A percentile compares a stretch with the other conserved stretches of the same genome.
These are phyloP conservation scores for Catagonus wagneri DNA, from an alignment of 2,113 vertebrate species.

Conservation along the genomic window DNA sequence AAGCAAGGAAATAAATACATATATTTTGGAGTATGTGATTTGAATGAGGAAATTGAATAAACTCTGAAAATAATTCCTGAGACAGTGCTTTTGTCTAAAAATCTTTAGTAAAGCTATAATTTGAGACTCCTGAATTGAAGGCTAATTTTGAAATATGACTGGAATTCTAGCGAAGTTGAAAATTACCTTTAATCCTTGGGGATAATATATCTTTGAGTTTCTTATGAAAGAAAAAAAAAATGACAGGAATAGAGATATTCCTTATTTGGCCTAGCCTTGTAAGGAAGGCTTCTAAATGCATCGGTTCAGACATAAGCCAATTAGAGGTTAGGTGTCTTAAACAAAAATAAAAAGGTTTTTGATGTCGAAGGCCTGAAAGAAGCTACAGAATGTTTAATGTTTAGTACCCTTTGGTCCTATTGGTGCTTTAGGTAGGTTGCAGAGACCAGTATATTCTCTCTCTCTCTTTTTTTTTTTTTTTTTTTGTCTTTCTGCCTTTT, in stretches of 20 bases:
- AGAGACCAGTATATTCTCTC: background rate
- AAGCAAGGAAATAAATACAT: background rate
- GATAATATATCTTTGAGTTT: background rate
- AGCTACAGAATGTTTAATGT: background rate
- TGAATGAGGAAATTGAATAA: constrained; percentile 29
- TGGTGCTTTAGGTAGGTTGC: background rate
- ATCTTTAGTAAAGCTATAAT: background rate
- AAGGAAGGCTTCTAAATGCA: background rate
- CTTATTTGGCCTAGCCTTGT: too few species aligned
- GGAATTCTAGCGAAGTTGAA: background rate
- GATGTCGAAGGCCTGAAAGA: background rate
- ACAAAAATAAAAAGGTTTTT: background rate
- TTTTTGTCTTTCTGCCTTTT: too few species aligned
- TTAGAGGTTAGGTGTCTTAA: background rate
- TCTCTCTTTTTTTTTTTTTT: background rate
- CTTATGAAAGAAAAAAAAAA: background rate
- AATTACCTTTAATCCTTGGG: constrained; percentile 2
- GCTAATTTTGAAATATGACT: constrained; percentile 9
- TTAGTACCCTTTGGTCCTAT: background rate
- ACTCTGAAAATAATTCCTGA: background rate
- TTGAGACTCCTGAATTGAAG: background rate
- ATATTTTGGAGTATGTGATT: background rate
- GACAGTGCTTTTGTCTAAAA: background rate
- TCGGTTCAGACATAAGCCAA: background rate
- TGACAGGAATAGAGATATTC: background rate